These are phyloP conservation scores for Nemapogon koenigi DNA, from an alignment of 2,888 invertebrate genomes.

Conservation along the genomic window DNA sequence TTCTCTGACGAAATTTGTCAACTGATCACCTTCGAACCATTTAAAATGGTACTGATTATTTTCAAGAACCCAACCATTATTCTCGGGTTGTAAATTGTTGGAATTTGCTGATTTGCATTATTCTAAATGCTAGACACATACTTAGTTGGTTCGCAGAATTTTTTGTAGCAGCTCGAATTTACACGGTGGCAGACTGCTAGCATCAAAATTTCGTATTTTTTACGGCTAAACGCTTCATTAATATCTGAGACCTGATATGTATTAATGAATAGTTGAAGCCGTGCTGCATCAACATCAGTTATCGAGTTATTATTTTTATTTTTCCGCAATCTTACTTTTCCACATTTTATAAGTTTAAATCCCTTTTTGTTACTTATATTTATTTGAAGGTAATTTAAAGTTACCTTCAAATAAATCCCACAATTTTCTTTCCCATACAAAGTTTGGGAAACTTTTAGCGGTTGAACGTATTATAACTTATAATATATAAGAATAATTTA, in stretches of 20 bases:
- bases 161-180: conserved; percentile 9
- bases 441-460: too few relatives aligned
- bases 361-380: too few relatives aligned
- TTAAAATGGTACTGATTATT: background rate
- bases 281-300: conserved; percentile 1
- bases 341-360: too few relatives aligned
- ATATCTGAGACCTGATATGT: background rate
- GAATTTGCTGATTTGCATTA: conserved; percentile 2
- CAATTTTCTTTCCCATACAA: too few relatives aligned
- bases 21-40: conserved; percentile 3
- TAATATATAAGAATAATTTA: too few relatives aligned
- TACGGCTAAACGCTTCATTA: conserved; percentile 1
- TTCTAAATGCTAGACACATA: conserved; percentile 9
- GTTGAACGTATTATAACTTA: too few relatives aligned
- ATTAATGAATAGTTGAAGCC: conserved; percentile 3
- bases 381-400: too few relatives aligned
- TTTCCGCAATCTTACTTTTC: too few relatives aligned
- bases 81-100: conserved; percentile 1
- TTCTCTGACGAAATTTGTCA: background rate
- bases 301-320: too few relatives aligned
- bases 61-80: conserved; percentile 2
- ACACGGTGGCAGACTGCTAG: conserved; percentile 10
- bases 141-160: conserved; percentile 11
- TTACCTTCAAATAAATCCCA: too few relatives aligned
- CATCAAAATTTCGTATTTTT: conserved; percentile 9